Percentiles rank a stretch among this genome's conserved stretches.
phyloP scores from a whole-genome alignment of 2,888 invertebrate species.

The Pammene fasciana region DNA sequence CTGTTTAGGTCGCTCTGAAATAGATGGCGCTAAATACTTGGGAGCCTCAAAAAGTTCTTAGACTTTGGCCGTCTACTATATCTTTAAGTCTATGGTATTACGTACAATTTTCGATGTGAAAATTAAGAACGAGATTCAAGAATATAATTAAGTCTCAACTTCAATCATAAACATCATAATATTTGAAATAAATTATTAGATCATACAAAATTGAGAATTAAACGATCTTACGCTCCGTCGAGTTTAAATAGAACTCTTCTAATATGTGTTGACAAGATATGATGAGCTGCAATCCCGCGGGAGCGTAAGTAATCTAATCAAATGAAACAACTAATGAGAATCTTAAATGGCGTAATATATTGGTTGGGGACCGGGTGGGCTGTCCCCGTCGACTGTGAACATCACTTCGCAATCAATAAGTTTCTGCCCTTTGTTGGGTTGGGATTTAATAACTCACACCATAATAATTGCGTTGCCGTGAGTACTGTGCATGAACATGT shows the following conservation, averaged over 20 bases:
- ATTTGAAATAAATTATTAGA: conserved; percentile 31
- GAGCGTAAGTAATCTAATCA: conserved; percentile 73
- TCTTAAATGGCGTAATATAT: conserved; percentile 77
- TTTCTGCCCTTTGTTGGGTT: conserved; percentile 31
- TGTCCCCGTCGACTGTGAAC: conserved; percentile 48
- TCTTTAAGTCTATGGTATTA: too few species aligned
- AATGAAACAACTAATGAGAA: conserved; percentile 80
- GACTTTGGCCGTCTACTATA: too few species aligned
- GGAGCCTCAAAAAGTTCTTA: too few species aligned
- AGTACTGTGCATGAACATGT: too few species aligned
- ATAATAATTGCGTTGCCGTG: conserved; percentile 18
- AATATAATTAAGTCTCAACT: conserved; percentile 14
- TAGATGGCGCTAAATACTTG: too few species aligned
- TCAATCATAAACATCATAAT: conserved; percentile 23
- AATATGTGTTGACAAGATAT: conserved; percentile 69
- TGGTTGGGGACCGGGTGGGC: conserved; percentile 70
- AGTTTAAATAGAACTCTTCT: conserved; percentile 62
- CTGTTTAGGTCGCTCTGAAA: too few species aligned
- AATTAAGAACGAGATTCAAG: neutral
- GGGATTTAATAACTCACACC: conserved; percentile 12
- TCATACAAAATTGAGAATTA: conserved; percentile 42
- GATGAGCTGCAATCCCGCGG: conserved; percentile 69
- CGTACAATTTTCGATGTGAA: neutral
- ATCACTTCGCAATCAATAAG: conserved; percentile 47
- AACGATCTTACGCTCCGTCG: conserved; percentile 59